A percentile compares a stretch with the other conserved stretches of the same genome.
phyloP scores from a whole-genome alignment of 2,797 vertebrate genomes.

The Nannoperca obscura region DNA sequence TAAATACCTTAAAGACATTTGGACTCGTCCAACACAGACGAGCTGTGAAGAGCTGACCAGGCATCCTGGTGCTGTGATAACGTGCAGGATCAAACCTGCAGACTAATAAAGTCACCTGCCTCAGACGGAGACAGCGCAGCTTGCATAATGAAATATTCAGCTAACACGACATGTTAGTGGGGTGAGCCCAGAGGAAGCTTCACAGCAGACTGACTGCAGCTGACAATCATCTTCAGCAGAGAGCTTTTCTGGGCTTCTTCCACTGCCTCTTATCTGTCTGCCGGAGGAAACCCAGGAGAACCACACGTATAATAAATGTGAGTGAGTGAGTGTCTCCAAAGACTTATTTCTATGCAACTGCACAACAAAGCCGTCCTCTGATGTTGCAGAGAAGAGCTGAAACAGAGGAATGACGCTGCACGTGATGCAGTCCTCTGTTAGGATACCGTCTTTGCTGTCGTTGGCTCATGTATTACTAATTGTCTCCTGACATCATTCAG shows the following conservation, averaged over 20 bases:
- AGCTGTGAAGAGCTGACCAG: background rate
- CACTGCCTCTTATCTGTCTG: conserved; percentile 40
- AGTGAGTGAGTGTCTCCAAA: conserved; percentile 30
- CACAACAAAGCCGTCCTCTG: conserved; percentile 22
- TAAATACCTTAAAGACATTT: background rate
- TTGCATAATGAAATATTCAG: conserved; percentile 51
- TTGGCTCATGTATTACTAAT: background rate
- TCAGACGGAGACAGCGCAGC: conserved; percentile 47
- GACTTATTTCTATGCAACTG: conserved; percentile 12
- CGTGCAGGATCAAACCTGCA: background rate
- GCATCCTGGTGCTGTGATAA: background rate
- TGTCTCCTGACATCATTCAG: background rate
- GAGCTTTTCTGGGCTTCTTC: conserved; percentile 34
- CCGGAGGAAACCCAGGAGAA: conserved; percentile 47
- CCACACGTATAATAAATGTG: conserved; percentile 56
- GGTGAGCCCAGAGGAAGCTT: conserved; percentile 35
- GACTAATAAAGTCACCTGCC: conserved; percentile 49
- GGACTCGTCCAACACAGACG: background rate
- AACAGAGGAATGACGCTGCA: conserved; percentile 13
- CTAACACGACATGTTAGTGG: conserved; percentile 2
- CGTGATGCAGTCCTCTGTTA: background rate
- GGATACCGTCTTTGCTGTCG: background rate
- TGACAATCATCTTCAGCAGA: conserved; percentile 47
- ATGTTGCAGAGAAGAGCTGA: conserved; percentile 13
- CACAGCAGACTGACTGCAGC: conserved; percentile 38